Evolutionary conservation across 2,888 invertebrate species (phyloP), one percentile per base, ranked within the genome.

Genomic region (Gymnosoma rotundatum): DNA sequence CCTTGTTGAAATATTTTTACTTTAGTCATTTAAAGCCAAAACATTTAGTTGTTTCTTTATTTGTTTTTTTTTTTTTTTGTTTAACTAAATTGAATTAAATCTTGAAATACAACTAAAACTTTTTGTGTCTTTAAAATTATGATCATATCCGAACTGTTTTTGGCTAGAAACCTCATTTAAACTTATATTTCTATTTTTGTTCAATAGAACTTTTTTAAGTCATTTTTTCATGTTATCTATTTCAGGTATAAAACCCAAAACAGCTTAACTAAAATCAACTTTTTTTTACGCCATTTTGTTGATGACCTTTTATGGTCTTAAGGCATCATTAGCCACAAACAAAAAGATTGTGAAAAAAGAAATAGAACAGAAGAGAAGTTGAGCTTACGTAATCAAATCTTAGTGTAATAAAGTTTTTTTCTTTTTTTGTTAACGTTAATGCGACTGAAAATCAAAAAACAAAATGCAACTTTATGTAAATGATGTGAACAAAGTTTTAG

Each of bases 231-330:
- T 32, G 32, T 32, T 32, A 12, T 42, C 42, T 42, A 12, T 42
- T 12, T 42, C 42, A 12, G 12, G 42, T 42, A 12, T 42, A 42
- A 12, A 12, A 42, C 12, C 42, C 10, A 42, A 42, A 42, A 4
- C 42, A 42, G 42, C 42, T 42, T 42, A 42, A 42, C 42, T 42
- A 42, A 42, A 54, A 21, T 18, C 5, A 61, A 61, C 38, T 45
- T 69, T 79, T 75, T 78, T 38, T 7, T 75, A 73, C 54, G 75
- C 72, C 79, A 83, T 80, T 83, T 83, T 79, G 83, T 83, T 76
- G 76, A 67, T 83, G 79, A 79, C 79, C 83, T 83, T 83, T 83
- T 83, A 83, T 83, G 79, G 83, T 76, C 70, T 80, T 76, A 72
- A 83, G 83, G 75, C 79, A 80, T 83, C 83, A 83, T 83, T 83